Base-by-base conservation (phyloP, 2,113 vertebrate genomes). In the Struthio camelus region DNA sequence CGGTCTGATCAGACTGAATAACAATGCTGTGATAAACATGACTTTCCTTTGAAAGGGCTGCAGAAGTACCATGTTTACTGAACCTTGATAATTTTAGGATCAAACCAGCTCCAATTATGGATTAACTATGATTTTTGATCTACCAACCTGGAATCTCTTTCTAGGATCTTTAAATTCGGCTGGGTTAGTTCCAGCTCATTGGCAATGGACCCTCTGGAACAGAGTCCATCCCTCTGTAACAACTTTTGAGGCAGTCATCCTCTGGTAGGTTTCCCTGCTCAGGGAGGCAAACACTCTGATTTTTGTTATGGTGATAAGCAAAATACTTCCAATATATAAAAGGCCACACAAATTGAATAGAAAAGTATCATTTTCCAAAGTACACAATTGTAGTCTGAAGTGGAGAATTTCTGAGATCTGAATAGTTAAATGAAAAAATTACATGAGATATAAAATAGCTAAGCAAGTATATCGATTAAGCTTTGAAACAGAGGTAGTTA, bases 261-360 rank as follows among this genome's bases (percentile, higher is more conserved):
- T 18, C 20, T 17, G 38, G 44, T 11, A 4, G 46, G 28, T 23
- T 42, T 10, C 48, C 14, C 61, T 46, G 61, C 8, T 5, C 46
- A 1, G 58, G 44, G 22, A 34, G 14, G 30, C 11, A 44, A 24
- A 19, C 0, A 3, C 11, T 28, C 59, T 10, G 13, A 0, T 0
- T 24, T 40, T 75, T 61, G 8, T 8, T 4, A 0, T 6, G 46
- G 18, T 8, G 20, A 34, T 61, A 30, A 28, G 20, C 22, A 38
- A 48, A 69, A 20, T 8, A 3, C 44, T 50, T 27, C 2, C 44
- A 13, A 11, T 32, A n/a, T 5, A 20, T 1, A 3, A 34, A 62
- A 61, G 17, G 3, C 50, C 51, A 54, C 46, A 80, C 19, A 9
- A 42, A 9, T 0, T 19, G 16, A 14, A 10, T 1, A 16, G 27